Conservation (phyloP, 2,888 invertebrate species). For the Netelia fuscicornis region DNA sequence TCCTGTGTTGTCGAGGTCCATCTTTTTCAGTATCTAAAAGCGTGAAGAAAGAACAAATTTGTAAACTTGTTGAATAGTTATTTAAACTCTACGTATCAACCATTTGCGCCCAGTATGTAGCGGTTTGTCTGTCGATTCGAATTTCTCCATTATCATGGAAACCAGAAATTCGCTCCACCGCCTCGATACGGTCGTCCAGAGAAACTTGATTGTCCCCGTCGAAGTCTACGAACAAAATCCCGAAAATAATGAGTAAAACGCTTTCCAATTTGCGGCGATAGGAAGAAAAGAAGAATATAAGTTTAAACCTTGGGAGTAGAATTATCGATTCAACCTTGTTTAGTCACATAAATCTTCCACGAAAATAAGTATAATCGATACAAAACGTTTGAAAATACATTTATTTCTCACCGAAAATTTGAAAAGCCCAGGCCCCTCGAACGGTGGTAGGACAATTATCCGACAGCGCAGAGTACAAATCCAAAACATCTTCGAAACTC, state of each 20-base stretch:
- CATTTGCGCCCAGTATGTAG: constrained; percentile 86
- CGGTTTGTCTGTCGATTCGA: constrained; percentile 84
- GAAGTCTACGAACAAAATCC: constrained; percentile 85
- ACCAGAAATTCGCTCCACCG: constrained; percentile 86
- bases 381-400: too few species aligned
- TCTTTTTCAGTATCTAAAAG: constrained; percentile 87
- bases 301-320: background rate
- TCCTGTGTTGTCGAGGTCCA: constrained; percentile 87
- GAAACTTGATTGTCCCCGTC: constrained; percentile 88
- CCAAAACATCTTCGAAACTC: constrained; percentile 92
- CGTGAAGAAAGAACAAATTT: background rate
- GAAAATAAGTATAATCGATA: constrained; percentile 3
- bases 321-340: too few species aligned
- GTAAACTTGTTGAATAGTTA: too few species aligned
- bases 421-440: constrained; percentile 92
- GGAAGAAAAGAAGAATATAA: background rate
- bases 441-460: constrained; percentile 89
- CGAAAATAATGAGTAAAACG: background rate
- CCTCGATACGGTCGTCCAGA: constrained; percentile 86
- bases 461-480: constrained; percentile 92
- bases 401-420: constrained; percentile 88
- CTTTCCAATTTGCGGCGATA: background rate
- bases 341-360: background rate
- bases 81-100: constrained; percentile 82
- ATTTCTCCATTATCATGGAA: constrained; percentile 79